phyloP scores from a whole-genome alignment of 1,140 invertebrate genomes.

The Doryteuthis pealeii region DNA sequence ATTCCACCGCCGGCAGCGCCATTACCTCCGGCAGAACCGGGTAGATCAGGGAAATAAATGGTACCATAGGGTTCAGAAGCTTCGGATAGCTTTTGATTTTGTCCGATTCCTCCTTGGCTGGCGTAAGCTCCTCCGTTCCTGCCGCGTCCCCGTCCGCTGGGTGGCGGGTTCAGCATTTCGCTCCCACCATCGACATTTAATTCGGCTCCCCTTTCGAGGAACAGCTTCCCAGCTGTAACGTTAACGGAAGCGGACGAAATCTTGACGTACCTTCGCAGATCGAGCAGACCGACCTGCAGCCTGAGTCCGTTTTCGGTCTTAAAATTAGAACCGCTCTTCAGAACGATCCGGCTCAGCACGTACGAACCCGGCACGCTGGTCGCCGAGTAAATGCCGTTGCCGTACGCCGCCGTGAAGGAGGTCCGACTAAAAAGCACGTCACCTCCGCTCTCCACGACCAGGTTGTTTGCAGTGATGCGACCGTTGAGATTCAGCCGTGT shows the following conservation, averaged over 20 bases:
- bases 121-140: slow-evolving; percentile 43
- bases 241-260: slow-evolving; percentile 33
- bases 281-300: slow-evolving; percentile 33
- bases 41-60: slow-evolving; percentile 32
- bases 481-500: slow-evolving; percentile 32
- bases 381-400: slow-evolving; percentile 26
- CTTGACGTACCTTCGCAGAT: slow-evolving; percentile 41
- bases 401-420: slow-evolving; percentile 38
- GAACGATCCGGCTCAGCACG: slow-evolving; percentile 28
- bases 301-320: slow-evolving; percentile 29
- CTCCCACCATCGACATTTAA: slow-evolving; percentile 34
- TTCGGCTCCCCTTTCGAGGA: slow-evolving; percentile 36
- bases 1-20: slow-evolving; percentile 39
- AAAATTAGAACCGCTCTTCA: slow-evolving; percentile 39
- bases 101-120: slow-evolving; percentile 38
- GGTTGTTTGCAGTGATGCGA: slow-evolving; percentile 41
- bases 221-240: slow-evolving; percentile 33
- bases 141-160: slow-evolving; percentile 22
- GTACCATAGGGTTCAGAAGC: slow-evolving; percentile 40
- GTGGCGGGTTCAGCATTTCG: slow-evolving; percentile 22
- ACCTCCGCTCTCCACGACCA: slow-evolving; percentile 37
- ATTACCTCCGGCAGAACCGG: slow-evolving; percentile 36
- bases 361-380: slow-evolving; percentile 34
- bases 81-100: slow-evolving; percentile 15
- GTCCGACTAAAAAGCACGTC: slow-evolving; percentile 35